phyloP scores from a whole-genome alignment of 2,797 vertebrate species.

The Onychomys arenicola region DNA sequence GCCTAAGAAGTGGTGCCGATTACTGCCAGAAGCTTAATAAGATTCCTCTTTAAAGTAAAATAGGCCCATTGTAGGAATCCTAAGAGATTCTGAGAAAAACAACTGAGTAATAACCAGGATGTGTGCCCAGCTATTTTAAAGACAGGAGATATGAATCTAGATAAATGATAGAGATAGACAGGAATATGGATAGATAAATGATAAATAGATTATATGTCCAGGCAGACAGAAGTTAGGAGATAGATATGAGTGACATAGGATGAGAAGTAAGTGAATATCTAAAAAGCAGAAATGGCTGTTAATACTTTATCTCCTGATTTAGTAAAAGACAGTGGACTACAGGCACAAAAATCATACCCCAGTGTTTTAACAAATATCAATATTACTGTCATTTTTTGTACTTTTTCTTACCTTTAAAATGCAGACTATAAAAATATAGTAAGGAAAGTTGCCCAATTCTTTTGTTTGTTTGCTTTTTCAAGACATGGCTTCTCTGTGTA shows the following conservation, averaged over 20 bases:
- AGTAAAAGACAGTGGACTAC: background rate
- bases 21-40: background rate
- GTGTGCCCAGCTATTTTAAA: background rate
- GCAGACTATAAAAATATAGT: background rate
- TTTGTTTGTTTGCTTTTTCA: no score
- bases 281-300: background rate
- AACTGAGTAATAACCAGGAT: background rate
- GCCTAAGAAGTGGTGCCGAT: background rate
- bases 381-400: background rate
- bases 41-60: conserved; percentile 29
- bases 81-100: background rate
- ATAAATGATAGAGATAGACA: background rate
- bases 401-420: background rate
- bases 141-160: background rate
- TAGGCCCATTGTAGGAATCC: background rate
- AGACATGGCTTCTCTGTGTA: background rate
- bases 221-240: background rate
- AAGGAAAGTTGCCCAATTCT: background rate
- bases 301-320: background rate
- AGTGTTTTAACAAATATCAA: background rate
- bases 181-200: background rate
- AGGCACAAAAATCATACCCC: background rate
- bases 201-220: background rate
- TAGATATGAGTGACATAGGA: background rate
- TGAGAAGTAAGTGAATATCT: background rate